Percentiles rank a stretch among this genome's conserved stretches.
These are phyloP conservation scores for Notocelia uddmanniana DNA, from an alignment of 2,888 invertebrate genomes.

Conservation along the genomic window DNA sequence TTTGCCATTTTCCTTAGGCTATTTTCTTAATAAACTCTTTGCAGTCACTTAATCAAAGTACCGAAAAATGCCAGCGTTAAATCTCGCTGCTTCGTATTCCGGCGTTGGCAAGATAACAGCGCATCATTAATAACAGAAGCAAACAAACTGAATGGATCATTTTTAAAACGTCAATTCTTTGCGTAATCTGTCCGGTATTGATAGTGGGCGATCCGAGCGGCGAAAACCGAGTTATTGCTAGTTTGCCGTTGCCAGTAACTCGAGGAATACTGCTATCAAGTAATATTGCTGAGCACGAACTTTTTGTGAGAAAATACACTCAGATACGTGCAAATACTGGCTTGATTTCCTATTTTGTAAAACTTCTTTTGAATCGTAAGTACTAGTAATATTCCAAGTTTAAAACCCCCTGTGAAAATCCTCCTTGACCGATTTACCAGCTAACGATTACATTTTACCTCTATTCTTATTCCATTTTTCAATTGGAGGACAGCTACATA, in stretches of 20 bases:
- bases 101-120: conserved; percentile 61
- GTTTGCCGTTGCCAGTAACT: neutral
- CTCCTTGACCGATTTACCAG: too few species aligned
- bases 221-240: conserved; percentile 55
- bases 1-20: neutral
- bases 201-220: conserved; percentile 47
- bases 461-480: too few species aligned
- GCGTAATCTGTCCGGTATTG: conserved; percentile 47
- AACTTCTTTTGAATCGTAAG: too few species aligned
- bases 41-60: conserved; percentile 34
- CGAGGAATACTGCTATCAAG: neutral
- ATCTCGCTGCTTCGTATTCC: conserved; percentile 60
- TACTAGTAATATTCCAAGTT: too few species aligned
- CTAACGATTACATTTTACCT: too few species aligned
- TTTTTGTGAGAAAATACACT: neutral
- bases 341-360: too few species aligned
- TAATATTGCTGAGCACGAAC: neutral
- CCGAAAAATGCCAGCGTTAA: conserved; percentile 44
- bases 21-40: neutral
- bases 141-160: conserved; percentile 65
- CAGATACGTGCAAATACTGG: too few species aligned
- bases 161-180: conserved; percentile 60
- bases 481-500: too few species aligned
- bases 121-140: conserved; percentile 64
- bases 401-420: too few species aligned